Conservation (phyloP, 2,113 vertebrate species). For the Rana temporaria region DNA sequence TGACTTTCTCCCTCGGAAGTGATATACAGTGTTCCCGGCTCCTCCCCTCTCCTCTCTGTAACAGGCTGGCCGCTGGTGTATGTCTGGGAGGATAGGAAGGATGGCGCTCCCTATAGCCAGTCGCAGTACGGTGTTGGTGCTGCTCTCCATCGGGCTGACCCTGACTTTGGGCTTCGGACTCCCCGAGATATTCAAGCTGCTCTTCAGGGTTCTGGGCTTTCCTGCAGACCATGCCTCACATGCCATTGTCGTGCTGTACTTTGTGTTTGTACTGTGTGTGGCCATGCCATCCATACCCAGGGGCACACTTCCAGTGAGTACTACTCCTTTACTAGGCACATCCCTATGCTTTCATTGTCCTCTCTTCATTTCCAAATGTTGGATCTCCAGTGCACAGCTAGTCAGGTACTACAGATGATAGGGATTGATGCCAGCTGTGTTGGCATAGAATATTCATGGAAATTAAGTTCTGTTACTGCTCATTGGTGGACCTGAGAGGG, state of each 20-base stretch:
- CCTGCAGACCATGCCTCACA: slow-evolving; percentile 71
- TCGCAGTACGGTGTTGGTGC: slow-evolving; percentile 55
- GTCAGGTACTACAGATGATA: no score
- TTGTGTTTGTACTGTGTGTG: slow-evolving; percentile 70
- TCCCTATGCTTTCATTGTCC: background rate
- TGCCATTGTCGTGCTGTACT: slow-evolving; percentile 72
- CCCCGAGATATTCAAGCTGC: slow-evolving; percentile 66
- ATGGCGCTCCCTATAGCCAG: slow-evolving; percentile 53
- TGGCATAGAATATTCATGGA: no score
- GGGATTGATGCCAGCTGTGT: no score
- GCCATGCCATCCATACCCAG: slow-evolving; percentile 74
- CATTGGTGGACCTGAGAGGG: no score
- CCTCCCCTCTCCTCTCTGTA: slow-evolving; percentile 13
- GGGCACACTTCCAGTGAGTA: slow-evolving; percentile 75
- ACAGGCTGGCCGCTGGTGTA: background rate
- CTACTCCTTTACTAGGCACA: background rate
- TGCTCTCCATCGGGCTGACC: slow-evolving; percentile 71
- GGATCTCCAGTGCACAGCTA: no score
- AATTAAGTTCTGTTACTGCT: no score
- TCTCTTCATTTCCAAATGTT: no score
- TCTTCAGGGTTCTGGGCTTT: slow-evolving; percentile 66
- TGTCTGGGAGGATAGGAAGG: background rate
- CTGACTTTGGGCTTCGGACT: slow-evolving; percentile 73
- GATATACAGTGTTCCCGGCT: background rate
- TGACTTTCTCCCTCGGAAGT: slow-evolving; percentile 33